Percentiles rank a stretch among this genome's conserved stretches.
Evolutionary conservation across 2,888 invertebrate genomes (phyloP).

Genomic region (Macrosiphum euphorbiae): DNA sequence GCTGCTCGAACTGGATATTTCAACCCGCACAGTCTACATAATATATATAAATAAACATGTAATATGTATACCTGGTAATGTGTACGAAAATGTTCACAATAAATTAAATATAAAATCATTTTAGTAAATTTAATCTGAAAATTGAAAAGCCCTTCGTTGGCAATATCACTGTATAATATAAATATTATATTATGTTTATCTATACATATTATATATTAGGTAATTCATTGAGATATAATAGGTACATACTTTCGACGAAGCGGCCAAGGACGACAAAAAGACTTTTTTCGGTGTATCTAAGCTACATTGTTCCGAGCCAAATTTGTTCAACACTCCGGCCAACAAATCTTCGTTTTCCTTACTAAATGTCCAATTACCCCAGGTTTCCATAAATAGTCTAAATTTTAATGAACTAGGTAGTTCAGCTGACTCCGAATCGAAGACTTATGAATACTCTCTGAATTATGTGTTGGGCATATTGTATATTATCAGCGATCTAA

Average conservation of each 20-base stretch:
- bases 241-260: neutral
- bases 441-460: neutral
- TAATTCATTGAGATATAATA: neutral
- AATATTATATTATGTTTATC: neutral
- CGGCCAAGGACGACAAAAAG: neutral
- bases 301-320: neutral
- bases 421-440: neutral
- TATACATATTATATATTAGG: neutral
- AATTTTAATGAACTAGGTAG: neutral
- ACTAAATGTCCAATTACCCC: conserved; percentile 51
- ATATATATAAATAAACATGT: neutral
- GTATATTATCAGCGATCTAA: neutral
- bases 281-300: neutral
- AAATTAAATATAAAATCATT: neutral
- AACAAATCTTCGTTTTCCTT: conserved; percentile 45
- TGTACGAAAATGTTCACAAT: neutral
- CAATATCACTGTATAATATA: neutral
- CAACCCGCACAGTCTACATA: neutral
- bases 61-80: neutral
- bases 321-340: conserved; percentile 36
- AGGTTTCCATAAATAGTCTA: conserved; percentile 48
- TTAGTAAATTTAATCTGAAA: neutral
- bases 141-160: neutral
- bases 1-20: conserved; percentile 21
- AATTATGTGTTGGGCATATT: neutral